Evolutionary conservation across 2,888 invertebrate species (phyloP).

Genomic region (Tipula helvola): DNA sequence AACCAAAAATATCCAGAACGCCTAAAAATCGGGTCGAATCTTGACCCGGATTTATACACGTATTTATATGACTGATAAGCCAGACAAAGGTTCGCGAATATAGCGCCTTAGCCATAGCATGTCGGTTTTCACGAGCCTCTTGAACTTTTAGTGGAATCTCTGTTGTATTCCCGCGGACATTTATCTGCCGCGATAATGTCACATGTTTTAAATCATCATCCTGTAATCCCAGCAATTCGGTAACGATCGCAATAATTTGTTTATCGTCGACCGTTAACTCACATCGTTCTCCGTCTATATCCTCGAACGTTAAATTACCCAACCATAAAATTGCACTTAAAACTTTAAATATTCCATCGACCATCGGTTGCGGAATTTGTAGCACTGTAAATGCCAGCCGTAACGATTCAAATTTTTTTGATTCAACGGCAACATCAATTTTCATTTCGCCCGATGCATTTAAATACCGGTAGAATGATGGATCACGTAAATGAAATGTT

Average conservation of each 20-base stretch:
- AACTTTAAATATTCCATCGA: conserved; percentile 79
- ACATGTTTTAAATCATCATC: conserved; percentile 64
- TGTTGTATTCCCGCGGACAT: conserved; percentile 84
- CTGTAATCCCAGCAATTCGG: conserved; percentile 60
- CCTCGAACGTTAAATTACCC: conserved; percentile 76
- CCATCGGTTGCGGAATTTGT: conserved; percentile 74
- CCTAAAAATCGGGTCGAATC: conserved; percentile 68
- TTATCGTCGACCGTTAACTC: conserved; percentile 58
- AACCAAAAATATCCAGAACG: conserved; percentile 86
- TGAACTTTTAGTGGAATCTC: conserved; percentile 80
- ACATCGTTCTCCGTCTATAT: conserved; percentile 77
- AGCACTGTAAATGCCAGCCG: conserved; percentile 79
- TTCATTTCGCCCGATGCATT: conserved; percentile 64
- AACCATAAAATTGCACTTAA: conserved; percentile 83
- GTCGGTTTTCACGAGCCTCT: conserved; percentile 82
- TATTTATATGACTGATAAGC: conserved; percentile 86
- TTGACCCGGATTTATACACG: conserved; percentile 78
- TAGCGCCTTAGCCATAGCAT: conserved; percentile 86
- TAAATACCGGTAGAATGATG: conserved; percentile 68
- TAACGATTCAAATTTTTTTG: conserved; percentile 66
- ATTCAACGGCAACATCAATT: conserved; percentile 52
- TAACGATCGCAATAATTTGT: conserved; percentile 59
- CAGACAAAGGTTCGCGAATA: conserved; percentile 85
- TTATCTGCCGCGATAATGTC: conserved; percentile 67
- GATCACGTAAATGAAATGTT: conserved; percentile 59